Percentiles rank a stretch among this genome's conserved stretches.
Evolutionary conservation across 2,797 vertebrate species (phyloP).

Genomic region (Tragelaphus eurycerus): DNA sequence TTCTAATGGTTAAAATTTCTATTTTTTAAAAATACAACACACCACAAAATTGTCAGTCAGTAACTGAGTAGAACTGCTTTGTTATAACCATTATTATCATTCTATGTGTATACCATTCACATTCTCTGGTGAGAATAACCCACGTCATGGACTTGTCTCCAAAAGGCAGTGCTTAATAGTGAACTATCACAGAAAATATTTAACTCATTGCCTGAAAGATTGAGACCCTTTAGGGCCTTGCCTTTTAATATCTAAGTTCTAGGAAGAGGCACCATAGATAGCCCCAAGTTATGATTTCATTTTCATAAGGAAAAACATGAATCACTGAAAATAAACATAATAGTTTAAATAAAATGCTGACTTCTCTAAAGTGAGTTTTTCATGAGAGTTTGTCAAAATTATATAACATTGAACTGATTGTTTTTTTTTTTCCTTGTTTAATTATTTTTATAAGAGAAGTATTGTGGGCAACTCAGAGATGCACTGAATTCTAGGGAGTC

Average conservation of each 20-base stretch:
- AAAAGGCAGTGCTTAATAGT: not conserved
- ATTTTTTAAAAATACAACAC: not conserved
- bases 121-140: not conserved
- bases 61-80: not conserved
- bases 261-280: not conserved
- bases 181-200: not conserved
- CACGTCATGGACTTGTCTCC: not conserved
- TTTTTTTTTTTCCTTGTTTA: not conserved
- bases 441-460: constrained; percentile 15
- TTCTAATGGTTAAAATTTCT: constrained; percentile 28
- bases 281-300: not conserved
- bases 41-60: not conserved
- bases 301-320: constrained; percentile 7
- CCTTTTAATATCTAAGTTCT: not conserved
- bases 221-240: not conserved
- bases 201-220: not conserved
- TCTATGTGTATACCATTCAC: not conserved
- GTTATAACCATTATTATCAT: not conserved
- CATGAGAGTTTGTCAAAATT: not conserved
- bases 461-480: not conserved
- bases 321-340: not conserved
- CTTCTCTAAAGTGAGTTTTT: not conserved
- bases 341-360: constrained; percentile 16
- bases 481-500: not conserved
- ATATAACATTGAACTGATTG: not conserved